These are phyloP conservation scores for Luperina nickerlii DNA, from an alignment of 2,888 invertebrate genomes.

Conservation along the genomic window DNA sequence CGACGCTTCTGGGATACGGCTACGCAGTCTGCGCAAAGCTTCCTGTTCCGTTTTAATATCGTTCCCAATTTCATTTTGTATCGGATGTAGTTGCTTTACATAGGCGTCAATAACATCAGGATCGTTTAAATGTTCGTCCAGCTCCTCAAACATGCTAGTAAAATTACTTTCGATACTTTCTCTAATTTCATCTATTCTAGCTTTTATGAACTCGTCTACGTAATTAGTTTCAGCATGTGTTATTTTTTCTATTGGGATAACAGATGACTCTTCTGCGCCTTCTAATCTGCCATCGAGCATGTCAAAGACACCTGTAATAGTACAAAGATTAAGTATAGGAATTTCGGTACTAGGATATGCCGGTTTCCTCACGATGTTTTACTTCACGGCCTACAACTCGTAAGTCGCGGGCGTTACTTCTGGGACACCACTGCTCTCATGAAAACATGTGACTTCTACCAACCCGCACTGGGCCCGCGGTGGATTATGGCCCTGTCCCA, in stretches of 20 bases:
- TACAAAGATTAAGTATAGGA: background rate
- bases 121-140: slow-evolving; percentile 62
- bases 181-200: slow-evolving; percentile 57
- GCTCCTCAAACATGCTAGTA: slow-evolving; percentile 58
- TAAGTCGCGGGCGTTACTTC: too few species aligned
- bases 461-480: too few species aligned
- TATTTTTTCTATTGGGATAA: background rate
- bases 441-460: too few species aligned
- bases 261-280: background rate
- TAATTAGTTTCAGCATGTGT: slow-evolving; percentile 1
- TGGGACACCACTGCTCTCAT: too few species aligned
- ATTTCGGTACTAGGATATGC: too few species aligned
- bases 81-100: slow-evolving; percentile 58
- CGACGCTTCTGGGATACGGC: slow-evolving; percentile 38
- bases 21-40: slow-evolving; percentile 55
- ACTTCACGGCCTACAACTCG: too few species aligned
- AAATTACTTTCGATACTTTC: slow-evolving; percentile 39
- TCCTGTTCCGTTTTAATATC: slow-evolving; percentile 57
- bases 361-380: too few species aligned
- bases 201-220: slow-evolving; percentile 63
- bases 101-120: slow-evolving; percentile 45
- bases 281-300: background rate
- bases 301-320: slow-evolving; percentile 25
- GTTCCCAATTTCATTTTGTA: slow-evolving; percentile 60
- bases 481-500: too few species aligned